phyloP scores from a whole-genome alignment of 37 sponge, comb jelly and placozoan species.

The Agelas oroides region DNA sequence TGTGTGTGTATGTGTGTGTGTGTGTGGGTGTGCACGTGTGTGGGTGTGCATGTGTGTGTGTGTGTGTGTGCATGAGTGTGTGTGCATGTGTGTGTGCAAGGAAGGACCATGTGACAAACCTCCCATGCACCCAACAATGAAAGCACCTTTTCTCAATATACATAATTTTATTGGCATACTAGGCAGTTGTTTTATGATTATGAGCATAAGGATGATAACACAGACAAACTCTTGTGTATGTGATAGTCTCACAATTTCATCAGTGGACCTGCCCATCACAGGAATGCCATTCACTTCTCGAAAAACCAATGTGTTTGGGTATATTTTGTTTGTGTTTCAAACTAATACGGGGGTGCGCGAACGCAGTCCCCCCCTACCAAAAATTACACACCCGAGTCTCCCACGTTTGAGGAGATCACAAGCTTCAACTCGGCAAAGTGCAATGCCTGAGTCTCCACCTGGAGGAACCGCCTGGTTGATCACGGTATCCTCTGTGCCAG shows the following conservation, averaged over 20 bases:
- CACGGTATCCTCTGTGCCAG: conserved; percentile 95
- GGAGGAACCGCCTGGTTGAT: conserved; percentile 93
- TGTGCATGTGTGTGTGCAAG: conserved; percentile 23
- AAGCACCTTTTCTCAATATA: too few species aligned
- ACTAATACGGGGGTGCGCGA: conserved; percentile 90
- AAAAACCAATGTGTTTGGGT: conserved; percentile 38
- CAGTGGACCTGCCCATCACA: conserved; percentile 56
- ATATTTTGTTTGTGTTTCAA: conserved; percentile 13
- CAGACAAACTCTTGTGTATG: too few species aligned
- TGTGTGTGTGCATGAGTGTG: too few species aligned
- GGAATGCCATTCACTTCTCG: conserved; percentile 82
- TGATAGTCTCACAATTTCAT: conserved; percentile 69
- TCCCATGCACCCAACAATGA: too few species aligned
- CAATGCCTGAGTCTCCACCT: conserved; percentile 94
- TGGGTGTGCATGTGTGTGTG: too few species aligned
- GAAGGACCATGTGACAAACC: too few species aligned
- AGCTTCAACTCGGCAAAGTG: conserved; percentile 95
- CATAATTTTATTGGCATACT: too few species aligned
- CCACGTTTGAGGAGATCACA: conserved; percentile 97
- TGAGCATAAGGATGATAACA: too few species aligned
- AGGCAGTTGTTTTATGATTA: too few species aligned
- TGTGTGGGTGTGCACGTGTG: too few species aligned
- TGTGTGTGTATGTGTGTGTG: conserved; percentile 40
- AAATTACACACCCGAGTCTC: conserved; percentile 97
- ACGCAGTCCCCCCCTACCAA: conserved; percentile 98